Evolutionary conservation across 2,888 invertebrate species (phyloP), one percentile per base, ranked within the genome.

Genomic region (Sepioteuthis lessoniana): DNA sequence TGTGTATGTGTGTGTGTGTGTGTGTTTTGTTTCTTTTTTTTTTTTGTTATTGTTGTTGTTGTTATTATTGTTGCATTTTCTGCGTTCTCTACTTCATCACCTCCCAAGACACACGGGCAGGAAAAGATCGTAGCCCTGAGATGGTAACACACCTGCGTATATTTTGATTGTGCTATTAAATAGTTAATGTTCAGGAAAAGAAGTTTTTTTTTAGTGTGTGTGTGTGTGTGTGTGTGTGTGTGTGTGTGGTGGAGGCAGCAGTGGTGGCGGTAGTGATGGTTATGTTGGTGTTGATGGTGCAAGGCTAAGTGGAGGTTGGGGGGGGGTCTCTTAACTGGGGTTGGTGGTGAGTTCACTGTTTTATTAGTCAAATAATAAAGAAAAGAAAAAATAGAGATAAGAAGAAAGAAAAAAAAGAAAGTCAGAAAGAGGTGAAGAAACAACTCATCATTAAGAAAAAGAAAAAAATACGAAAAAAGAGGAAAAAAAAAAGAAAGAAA

Each of bases 81-180:
- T 16, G n/a, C n/a, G 76, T 35, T 76, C 16, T 76, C 76, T n/a
- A n/a, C 76, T 76, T n/a, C 35, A 76, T 76, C 35, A 76, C 76
- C 16, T 76, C n/a, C 76, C 76, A n/a, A 76, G 55, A 76, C n/a
- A 76, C 76, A 76, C n/a, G 16, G n/a, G 76, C n/a, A n/a, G n/a
- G 76, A 35, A 76, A 76, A 76, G 76, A 76, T 76, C 76, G 76
- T 76, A 76, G 76, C 76, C 76, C 76, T n/a, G n/a, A 76, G 76
- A 76, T 76, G 13, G 76, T 76, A 76, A 76, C 76, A 35, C 76
- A 76, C 76, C 76, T 76, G 76, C 76, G n/a, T 76, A 76, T 76
- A 76, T 76, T 76, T 76, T 76, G 76, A 76, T 76, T 76, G 76
- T 76, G 76, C 76, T 76, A 76, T 76, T 76, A 76, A 76, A 76